phyloP scores from a whole-genome alignment of 2,888 invertebrate genomes.

The Julus scanicus region DNA sequence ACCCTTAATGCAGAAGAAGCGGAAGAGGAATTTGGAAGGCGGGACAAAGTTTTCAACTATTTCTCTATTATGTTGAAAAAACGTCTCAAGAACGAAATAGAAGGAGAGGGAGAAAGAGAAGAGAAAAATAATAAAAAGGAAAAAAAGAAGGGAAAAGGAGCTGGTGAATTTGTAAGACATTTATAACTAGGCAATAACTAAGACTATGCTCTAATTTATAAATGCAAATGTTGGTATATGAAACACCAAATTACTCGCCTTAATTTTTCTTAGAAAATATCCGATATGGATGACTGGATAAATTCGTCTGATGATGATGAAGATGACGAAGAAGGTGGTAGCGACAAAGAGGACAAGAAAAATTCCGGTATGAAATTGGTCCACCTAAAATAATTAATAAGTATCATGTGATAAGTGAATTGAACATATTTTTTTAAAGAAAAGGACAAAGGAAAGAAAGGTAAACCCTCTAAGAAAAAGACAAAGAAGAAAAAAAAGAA shows the following conservation, averaged over 20 bases:
- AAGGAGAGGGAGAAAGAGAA: constrained; percentile 64
- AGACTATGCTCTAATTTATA: not conserved
- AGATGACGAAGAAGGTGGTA: constrained; percentile 74
- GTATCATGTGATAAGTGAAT: not conserved
- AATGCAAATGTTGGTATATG: not conserved
- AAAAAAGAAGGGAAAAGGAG: constrained; percentile 71
- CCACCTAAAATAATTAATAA: not conserved
- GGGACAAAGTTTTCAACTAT: constrained; percentile 95
- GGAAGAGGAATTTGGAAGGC: constrained; percentile 93
- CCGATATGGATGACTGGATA: constrained; percentile 95
- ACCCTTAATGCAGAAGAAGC: constrained; percentile 97
- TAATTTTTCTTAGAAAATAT: constrained; percentile 63
- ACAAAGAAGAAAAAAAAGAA: constrained; percentile 79
- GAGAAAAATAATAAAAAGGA: constrained; percentile 71
- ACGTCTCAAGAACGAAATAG: constrained; percentile 77
- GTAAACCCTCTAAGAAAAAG: constrained; percentile 76
- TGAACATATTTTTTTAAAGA: constrained; percentile 51
- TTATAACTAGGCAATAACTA: not conserved
- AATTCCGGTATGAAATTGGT: not conserved
- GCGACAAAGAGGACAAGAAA: constrained; percentile 68
- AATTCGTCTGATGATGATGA: constrained; percentile 78
- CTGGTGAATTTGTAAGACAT: constrained; percentile 55
- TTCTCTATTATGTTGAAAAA: constrained; percentile 95
- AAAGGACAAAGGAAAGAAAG: constrained; percentile 66
- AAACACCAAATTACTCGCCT: not conserved